Percentiles rank a stretch among this genome's conserved stretches.
phyloP scores from a whole-genome alignment of 2,113 vertebrate species.

The Lethenteron reissneri region DNA sequence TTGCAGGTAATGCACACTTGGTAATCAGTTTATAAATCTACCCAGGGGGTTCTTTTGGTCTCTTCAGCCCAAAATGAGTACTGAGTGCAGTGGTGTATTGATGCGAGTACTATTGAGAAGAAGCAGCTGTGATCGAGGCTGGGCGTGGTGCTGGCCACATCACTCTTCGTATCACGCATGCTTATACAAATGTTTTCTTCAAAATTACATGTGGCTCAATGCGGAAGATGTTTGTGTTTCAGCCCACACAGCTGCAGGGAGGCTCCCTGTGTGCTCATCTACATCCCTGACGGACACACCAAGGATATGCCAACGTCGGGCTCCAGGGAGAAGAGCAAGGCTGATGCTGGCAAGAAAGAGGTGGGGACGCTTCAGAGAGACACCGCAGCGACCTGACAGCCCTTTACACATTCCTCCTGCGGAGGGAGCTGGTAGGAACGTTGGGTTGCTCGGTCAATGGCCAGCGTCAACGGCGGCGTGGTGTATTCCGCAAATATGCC shows the following conservation, averaged over 20 bases:
- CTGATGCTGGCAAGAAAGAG: conserved; percentile 29
- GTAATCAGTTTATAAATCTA: too few relatives aligned
- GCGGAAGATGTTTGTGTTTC: conserved; percentile 8
- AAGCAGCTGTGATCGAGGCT: neutral
- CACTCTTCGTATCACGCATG: neutral
- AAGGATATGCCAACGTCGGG: conserved; percentile 95
- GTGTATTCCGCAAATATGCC: too few relatives aligned
- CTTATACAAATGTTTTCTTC: neutral
- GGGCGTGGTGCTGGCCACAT: neutral
- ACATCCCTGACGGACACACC: conserved; percentile 83
- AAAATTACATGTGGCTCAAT: too few relatives aligned
- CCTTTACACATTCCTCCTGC: too few relatives aligned
- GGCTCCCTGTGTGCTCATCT: conserved; percentile 66
- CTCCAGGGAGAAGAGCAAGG: conserved; percentile 75
- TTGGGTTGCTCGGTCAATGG: too few relatives aligned
- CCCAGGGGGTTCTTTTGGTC: neutral
- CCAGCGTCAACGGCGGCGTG: too few relatives aligned
- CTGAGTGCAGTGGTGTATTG: neutral
- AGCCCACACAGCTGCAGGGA: conserved; percentile 87
- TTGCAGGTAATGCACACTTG: too few relatives aligned
- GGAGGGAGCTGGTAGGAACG: too few relatives aligned
- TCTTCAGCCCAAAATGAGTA: neutral
- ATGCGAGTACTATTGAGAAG: neutral
- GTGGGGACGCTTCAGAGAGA: conserved; percentile 21
- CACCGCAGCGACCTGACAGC: too few relatives aligned